Evolutionary conservation across 2,113 vertebrate genomes (phyloP), one percentile per base, ranked within the genome.

Genomic region (Cynocephalus volans): DNA sequence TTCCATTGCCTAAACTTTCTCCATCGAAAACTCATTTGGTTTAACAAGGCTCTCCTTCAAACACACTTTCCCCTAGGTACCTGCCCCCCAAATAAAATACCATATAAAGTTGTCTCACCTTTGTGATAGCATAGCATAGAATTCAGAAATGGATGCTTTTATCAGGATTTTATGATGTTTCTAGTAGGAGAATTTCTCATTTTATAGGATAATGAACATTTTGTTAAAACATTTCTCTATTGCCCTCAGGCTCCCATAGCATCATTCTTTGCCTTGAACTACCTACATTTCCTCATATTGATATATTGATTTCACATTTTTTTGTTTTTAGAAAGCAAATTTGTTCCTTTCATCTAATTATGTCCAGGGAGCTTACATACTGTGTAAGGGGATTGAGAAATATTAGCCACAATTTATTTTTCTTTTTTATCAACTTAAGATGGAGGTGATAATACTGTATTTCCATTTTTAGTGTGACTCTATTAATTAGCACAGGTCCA

Each of bases 341-440:
- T 77, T 88, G 41, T 48, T 85, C 45, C 41, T 90, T 15, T 82
- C 72, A 70, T 83, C 73, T 50, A 67, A 90, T 36, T 92, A 69
- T 94, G 13, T 62, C 77, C 10, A 58, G 24, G 56, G 45, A 80
- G 26, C 83, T 94, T 56, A 48, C 31, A 73, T 45, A 60, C 24
- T 67, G 31, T 64, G 3, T 52, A 48, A 95, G 48, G 33, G 41
- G 58, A 69, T 85, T 89, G 88, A 82, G 73, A 90, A 91, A 70
- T 36, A 90, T 70, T 77, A 88, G 19, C 23, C 36, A 52, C 31
- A 73, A 69, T 84, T 80, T 56, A 9, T 69, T 85, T 96, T 94
- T 85, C 80, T 50, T 90, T 83, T 98, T 89, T 73, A 86, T 88
- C 62, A 81, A 24, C 24, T 96, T 58, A 83, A 93, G 45, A 94